Evolutionary conservation across 2,113 vertebrate species (phyloP).

Genomic region (Heterocephalus glaber): DNA sequence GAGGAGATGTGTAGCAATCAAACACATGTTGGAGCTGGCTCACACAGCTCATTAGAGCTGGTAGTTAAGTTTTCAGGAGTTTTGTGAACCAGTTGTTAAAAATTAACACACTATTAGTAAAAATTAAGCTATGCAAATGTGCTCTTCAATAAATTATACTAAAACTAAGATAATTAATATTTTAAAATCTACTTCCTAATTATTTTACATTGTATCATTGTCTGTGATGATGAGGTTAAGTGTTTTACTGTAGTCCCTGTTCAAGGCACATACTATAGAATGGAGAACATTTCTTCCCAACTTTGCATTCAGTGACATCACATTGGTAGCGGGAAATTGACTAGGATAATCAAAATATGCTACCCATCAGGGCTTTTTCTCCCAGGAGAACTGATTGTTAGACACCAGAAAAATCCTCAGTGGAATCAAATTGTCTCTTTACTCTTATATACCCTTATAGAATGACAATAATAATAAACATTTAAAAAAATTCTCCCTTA

Average conservation of each 20-base stretch:
- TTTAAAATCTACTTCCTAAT: background rate
- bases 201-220: background rate
- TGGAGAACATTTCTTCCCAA: background rate
- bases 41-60: background rate
- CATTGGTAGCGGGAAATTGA: background rate
- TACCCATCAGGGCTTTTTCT: background rate
- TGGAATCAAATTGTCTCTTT: background rate
- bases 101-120: background rate
- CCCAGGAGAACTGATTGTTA: background rate
- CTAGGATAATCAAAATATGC: background rate
- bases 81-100: background rate
- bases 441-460: background rate
- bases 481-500: background rate
- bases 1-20: background rate
- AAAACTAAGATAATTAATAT: background rate
- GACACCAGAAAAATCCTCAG: background rate
- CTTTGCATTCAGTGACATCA: background rate
- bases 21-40: background rate
- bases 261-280: background rate
- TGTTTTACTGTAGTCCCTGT: background rate
- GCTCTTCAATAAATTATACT: background rate
- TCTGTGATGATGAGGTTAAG: background rate
- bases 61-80: background rate
- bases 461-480: background rate
- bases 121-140: background rate